Base-by-base conservation (phyloP, 2,797 vertebrate species). In the Lacerta viridis region DNA sequence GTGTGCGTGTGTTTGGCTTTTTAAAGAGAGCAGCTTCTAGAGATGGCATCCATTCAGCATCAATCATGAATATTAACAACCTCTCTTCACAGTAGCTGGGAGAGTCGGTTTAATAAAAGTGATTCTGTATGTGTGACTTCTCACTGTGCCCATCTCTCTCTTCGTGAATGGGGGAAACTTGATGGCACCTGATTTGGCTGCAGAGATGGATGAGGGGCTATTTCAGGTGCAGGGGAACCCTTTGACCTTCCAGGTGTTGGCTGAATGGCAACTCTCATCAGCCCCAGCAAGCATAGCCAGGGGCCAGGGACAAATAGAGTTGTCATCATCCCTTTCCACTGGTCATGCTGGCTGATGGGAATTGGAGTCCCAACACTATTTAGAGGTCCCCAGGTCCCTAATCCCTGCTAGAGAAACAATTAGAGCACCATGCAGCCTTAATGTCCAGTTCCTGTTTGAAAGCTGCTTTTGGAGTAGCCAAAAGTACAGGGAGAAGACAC, bases 51-150 rank as follows among this genome's bases (percentile, higher is more conserved):
- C 5, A 68, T 55, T 68, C 78, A 25, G 78, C 78, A 25, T 69
- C 68, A 85, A 39, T 85, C 68, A 41, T 82, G 59, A 81, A n/a
- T 89, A 80, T 84, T 85, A 74, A 80, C 82, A 9, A 27, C 80
- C 68, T 80, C 83, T 50, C 80, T 78, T 78, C 77, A 27, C 39
- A 29, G 55, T 75, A 74, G 55, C n/a, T 68, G 59, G 83, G 88
- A 76, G 39, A 81, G 50, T 46, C 33, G 59, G 43, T 81, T 76
- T 55, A 89, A 89, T 89, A 89, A 89, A 89, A 75, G 59, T 55
- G 25, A 59, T 81, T 81, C 78, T 85, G 69, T 85, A 76, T 7
- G 59, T 41, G 41, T 50, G 78, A 86, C 41, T 69, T 81, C 72
- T 81, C 72, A 29, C 29, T 41, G 83, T 81, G 23, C 43, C 71